Evolutionary conservation across 2,888 invertebrate species (phyloP), one percentile per base, ranked within the genome.

Genomic region (Ochropleura leucogaster): DNA sequence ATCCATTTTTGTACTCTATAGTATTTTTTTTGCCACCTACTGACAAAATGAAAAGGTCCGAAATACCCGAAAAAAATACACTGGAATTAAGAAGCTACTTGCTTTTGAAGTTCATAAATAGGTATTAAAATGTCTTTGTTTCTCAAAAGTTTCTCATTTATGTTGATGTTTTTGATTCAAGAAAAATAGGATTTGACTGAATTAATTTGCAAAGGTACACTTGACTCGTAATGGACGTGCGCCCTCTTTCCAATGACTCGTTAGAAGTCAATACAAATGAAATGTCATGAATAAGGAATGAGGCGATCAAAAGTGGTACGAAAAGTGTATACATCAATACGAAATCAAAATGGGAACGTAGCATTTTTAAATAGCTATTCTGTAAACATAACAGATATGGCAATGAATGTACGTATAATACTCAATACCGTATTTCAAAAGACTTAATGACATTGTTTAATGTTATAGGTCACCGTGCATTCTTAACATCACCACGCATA

Each of bases 221-320:
- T 77, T 72, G 65, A 67, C 55, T 68, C 71, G 80, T 84, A 87
- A 84, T 83, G 78, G 80, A 73, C 77, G 76, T 84, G 83, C 81
- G 69, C 73, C 59, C 79, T 75, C 84, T 77, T 84, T 76, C 70
- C 75, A 86, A 74, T 87, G 76, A 85, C 80, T 88, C 78, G 76
- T 84, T 84, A 83, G 78, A 85, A 89, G 83, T 87, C 90, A 91
- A 92, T 91, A 89, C 87, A 89, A 90, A 93, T 92, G 91, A 90
- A 90, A 88, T 87, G 89, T 92, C 92, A 93, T 93, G 93, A 93
- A 94, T 93, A 94, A 92, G 88, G 86, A 92, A 93, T 92, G 91
- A 92, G 90, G 88, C 88, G 90, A 90, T 93, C 90, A 89, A 91
- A 91, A 92, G 89, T 92, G 88, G 88, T 85, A 89, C 85, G 86